phyloP scores from a whole-genome alignment of 2,113 vertebrate genomes.

The Hydropotes inermis region DNA sequence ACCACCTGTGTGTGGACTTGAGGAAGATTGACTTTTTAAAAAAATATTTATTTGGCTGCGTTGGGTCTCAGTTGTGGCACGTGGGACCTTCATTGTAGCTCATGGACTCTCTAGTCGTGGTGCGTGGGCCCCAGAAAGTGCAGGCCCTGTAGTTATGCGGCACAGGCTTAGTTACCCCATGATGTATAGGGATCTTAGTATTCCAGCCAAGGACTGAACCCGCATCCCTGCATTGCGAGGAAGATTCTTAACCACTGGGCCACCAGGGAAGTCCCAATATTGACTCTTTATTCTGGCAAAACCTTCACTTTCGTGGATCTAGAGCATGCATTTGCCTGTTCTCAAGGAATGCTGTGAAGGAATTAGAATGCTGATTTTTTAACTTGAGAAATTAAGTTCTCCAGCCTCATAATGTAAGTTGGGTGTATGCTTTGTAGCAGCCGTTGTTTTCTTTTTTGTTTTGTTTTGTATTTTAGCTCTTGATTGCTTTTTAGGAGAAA shows the following conservation, averaged over 20 bases:
- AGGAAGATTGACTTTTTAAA: neutral
- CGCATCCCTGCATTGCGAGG: neutral
- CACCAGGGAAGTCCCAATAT: neutral
- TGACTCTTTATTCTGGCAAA: neutral
- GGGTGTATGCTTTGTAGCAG: neutral
- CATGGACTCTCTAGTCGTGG: neutral
- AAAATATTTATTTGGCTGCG: neutral
- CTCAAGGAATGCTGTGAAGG: neutral
- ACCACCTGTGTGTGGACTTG: neutral
- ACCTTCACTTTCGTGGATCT: neutral
- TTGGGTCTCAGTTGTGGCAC: neutral
- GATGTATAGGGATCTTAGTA: neutral
- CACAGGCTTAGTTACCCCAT: neutral
- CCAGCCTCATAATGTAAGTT: neutral
- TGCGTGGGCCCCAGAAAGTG: neutral
- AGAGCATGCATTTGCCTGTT: neutral
- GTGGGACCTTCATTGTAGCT: neutral
- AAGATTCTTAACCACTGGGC: neutral
- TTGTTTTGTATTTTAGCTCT: neutral
- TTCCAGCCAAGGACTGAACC: neutral
- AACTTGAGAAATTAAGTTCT: neutral
- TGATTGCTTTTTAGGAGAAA: neutral
- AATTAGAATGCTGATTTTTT: neutral
- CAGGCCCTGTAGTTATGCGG: neutral
- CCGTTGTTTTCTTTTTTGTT: neutral